Conservation (phyloP, 2,888 invertebrate species). For the Amblyteles armatorius region DNA sequence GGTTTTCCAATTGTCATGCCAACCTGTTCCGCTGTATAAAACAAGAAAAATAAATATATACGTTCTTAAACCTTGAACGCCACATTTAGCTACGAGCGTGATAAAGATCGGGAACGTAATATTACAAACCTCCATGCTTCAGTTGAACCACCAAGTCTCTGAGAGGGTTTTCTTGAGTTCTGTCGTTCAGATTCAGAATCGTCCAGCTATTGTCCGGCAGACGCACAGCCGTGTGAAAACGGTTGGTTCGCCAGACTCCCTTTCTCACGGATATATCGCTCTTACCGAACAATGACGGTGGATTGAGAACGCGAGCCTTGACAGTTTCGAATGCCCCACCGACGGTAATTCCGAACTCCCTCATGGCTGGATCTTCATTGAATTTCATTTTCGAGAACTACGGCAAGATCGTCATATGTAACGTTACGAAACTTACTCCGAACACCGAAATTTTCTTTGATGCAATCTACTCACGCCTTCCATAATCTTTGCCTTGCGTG, state of each 20-base stretch:
- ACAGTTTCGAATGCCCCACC: conserved; percentile 91
- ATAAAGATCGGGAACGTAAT: background rate
- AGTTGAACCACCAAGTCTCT: conserved; percentile 72
- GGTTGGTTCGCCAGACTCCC: conserved; percentile 84
- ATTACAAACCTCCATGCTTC: conserved; percentile 75
- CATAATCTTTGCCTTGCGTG: conserved; percentile 92
- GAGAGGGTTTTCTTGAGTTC: conserved; percentile 71
- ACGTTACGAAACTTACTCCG: background rate
- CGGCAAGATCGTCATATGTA: conserved; percentile 32
- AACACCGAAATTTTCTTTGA: background rate
- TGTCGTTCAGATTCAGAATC: conserved; percentile 83
- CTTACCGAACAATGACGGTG: conserved; percentile 91
- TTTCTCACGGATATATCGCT: conserved; percentile 76
- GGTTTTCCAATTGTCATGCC: conserved; percentile 78
- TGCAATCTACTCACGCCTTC: conserved; percentile 86
- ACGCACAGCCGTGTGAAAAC: conserved; percentile 77
- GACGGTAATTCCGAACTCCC: conserved; percentile 93
- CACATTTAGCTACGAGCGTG: background rate
- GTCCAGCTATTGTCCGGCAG: conserved; percentile 84
- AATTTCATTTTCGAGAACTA: conserved; percentile 78
- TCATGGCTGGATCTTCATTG: conserved; percentile 86
- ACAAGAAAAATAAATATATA: background rate
- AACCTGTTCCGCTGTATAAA: conserved; percentile 24
- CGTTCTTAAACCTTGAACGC: background rate
- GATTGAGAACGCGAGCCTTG: conserved; percentile 90